Conservation (phyloP, 2,888 invertebrate genomes). For the Caenorhabditis sp. region DNA sequence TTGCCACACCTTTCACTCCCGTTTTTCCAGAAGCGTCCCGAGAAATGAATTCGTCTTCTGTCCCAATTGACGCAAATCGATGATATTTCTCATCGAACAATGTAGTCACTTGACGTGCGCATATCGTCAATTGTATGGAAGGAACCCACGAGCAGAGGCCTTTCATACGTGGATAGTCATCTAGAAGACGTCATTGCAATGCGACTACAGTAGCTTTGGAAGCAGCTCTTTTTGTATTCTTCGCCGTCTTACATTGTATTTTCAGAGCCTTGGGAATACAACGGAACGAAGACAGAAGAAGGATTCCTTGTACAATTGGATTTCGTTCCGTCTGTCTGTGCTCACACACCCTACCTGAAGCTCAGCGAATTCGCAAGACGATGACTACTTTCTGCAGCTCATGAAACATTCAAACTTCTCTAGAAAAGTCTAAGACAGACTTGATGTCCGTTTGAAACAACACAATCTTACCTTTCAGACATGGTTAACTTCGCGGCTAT, state of each 20-base stretch:
- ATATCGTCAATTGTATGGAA: too few species aligned
- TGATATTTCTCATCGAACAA: not conserved
- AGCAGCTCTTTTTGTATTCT: slow-evolving; percentile 14
- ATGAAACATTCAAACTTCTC: too few species aligned
- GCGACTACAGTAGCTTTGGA: slow-evolving; percentile 1
- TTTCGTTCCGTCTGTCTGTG: slow-evolving; percentile 3
- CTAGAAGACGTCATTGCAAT: not conserved
- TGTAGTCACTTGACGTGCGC: slow-evolving; percentile 1
- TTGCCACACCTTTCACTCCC: not conserved
- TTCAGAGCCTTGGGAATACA: slow-evolving; percentile 31
- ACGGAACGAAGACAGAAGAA: slow-evolving; percentile 15
- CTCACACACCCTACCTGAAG: not conserved
- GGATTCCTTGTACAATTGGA: slow-evolving; percentile 31
- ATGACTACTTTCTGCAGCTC: too few species aligned
- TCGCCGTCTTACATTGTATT: slow-evolving; percentile 37
- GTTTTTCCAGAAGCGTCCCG: too few species aligned
- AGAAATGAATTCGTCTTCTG: too few species aligned
- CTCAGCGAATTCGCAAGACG: too few species aligned
- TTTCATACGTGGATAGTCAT: not conserved
- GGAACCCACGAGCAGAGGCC: too few species aligned
- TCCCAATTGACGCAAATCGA: not conserved
- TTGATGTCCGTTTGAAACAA: too few species aligned
- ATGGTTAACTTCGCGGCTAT: too few species aligned
- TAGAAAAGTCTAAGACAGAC: too few species aligned
- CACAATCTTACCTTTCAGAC: too few species aligned